A percentile compares a stretch with the other conserved stretches of the same genome.
Conservation (phyloP, 2,888 invertebrate species). For the Trichacis sp. region DNA sequence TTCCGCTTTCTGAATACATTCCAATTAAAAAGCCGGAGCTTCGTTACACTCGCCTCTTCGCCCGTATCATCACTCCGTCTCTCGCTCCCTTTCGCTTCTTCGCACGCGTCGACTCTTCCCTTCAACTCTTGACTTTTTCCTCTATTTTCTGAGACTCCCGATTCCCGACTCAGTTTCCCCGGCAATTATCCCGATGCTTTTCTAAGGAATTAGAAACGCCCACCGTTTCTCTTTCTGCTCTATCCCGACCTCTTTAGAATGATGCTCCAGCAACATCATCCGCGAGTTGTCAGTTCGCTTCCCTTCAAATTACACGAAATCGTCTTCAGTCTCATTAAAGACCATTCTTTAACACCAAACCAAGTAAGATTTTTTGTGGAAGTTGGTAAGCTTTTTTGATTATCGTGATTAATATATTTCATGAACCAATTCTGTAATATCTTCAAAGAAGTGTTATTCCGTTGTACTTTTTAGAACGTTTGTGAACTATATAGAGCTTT, state of each 20-base stretch:
- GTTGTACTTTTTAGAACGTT: too few species aligned
- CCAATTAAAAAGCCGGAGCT: slow-evolving; percentile 69
- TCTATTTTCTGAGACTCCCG: slow-evolving; percentile 36
- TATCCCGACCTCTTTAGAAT: slow-evolving; percentile 17
- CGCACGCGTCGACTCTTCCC: slow-evolving; percentile 32
- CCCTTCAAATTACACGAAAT: slow-evolving; percentile 14
- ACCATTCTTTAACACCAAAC: background rate
- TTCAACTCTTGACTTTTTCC: slow-evolving; percentile 56
- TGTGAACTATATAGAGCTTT: too few species aligned
- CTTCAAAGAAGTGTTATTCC: too few species aligned
- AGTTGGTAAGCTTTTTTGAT: too few species aligned
- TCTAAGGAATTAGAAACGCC: slow-evolving; percentile 51
- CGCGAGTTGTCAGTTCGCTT: slow-evolving; percentile 16
- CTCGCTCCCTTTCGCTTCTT: slow-evolving; percentile 29
- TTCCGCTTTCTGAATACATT: slow-evolving; percentile 68
- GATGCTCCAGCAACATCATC: slow-evolving; percentile 2
- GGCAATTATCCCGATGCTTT: slow-evolving; percentile 60
- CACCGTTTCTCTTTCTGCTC: slow-evolving; percentile 26
- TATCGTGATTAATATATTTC: too few species aligned
- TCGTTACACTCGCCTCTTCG: slow-evolving; percentile 66
- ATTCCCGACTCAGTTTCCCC: slow-evolving; percentile 51
- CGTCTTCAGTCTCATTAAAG: slow-evolving; percentile 7
- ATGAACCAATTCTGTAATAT: too few species aligned
- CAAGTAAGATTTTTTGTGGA: background rate
- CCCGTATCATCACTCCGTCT: slow-evolving; percentile 42